Percentiles rank a stretch among this genome's conserved stretches.
phyloP scores from a whole-genome alignment of 2,888 invertebrate genomes.

The Smittia aterrima region DNA sequence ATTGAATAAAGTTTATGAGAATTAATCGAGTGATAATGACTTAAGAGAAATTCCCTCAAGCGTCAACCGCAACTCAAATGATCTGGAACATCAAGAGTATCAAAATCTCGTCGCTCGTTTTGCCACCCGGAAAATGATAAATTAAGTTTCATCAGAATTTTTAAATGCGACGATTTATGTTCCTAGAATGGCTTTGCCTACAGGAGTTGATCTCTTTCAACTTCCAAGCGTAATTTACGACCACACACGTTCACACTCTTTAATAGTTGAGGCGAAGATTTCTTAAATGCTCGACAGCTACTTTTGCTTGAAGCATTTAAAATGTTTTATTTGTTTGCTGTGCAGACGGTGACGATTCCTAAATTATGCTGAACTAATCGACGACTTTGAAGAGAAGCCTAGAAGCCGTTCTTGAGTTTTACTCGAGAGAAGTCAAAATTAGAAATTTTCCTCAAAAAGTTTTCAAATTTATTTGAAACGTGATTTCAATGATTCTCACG shows the following conservation, averaged over 20 bases:
- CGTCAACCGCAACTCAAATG: not conserved
- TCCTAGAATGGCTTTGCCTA: not conserved
- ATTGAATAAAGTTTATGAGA: no score
- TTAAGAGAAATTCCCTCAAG: no score
- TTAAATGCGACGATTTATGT: constrained; percentile 14
- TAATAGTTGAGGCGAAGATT: not conserved
- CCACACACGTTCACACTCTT: constrained; percentile 1
- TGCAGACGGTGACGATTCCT: not conserved
- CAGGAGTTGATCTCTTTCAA: not conserved
- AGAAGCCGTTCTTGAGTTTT: not conserved
- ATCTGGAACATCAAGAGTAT: not conserved
- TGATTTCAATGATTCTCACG: not conserved
- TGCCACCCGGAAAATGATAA: constrained; percentile 1
- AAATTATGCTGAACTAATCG: constrained; percentile 11
- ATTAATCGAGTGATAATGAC: no score
- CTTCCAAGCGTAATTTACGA: constrained; percentile 6
- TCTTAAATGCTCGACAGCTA: not conserved
- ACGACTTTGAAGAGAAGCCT: not conserved
- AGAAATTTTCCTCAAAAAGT: not conserved
- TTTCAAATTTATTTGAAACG: not conserved
- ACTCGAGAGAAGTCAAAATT: no score
- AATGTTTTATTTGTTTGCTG: constrained; percentile 7
- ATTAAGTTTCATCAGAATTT: constrained; percentile 5
- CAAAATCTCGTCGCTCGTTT: not conserved
- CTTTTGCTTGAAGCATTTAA: not conserved